A percentile compares a stretch with the other conserved stretches of the same genome.
Conservation (phyloP, 2,113 vertebrate species). For the Otolemur garnettii region DNA sequence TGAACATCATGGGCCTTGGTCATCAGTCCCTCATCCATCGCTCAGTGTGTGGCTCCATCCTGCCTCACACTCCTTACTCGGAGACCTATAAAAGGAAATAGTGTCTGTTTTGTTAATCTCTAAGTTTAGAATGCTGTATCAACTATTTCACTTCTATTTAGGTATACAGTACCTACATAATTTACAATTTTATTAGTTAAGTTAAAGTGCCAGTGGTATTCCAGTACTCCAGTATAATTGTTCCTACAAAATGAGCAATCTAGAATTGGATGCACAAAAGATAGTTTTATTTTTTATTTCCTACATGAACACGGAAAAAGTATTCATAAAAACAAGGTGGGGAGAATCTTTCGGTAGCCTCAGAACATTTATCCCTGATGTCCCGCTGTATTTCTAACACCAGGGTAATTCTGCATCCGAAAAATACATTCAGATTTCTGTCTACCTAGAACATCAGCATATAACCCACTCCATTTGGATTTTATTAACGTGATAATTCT, state of each 20-base stretch:
- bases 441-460: neutral
- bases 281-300: neutral
- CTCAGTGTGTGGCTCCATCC: neutral
- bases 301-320: neutral
- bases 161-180: neutral
- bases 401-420: neutral
- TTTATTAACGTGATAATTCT: neutral
- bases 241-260: neutral
- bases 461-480: neutral
- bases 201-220: neutral
- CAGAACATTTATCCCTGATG: neutral
- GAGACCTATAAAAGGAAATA: neutral
- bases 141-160: neutral
- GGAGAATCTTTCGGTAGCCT: neutral
- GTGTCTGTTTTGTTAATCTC: neutral
- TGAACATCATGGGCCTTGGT: no score
- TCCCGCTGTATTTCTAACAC: neutral
- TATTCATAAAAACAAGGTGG: neutral
- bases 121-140: neutral
- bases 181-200: neutral
- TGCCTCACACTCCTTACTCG: neutral
- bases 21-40: neutral
- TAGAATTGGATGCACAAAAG: neutral
- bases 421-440: neutral
- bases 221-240: neutral